These are phyloP conservation scores for Mastomys natalensis DNA, from an alignment of 2,113 vertebrate genomes.

Conservation along the genomic window DNA sequence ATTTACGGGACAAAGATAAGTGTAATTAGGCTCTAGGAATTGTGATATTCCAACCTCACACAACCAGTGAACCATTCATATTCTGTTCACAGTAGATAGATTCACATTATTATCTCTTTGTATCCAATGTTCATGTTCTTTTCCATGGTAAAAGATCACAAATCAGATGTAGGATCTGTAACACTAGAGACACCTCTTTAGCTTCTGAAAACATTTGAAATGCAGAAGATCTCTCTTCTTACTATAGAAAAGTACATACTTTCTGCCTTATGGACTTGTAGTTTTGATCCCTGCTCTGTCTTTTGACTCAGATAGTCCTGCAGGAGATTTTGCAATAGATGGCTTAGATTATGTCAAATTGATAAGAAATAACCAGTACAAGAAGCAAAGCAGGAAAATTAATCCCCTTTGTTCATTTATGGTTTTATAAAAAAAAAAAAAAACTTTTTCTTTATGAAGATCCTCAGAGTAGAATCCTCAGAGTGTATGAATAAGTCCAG, in stretches of 20 bases:
- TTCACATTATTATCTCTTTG: background rate
- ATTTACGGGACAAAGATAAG: background rate
- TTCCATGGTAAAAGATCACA: background rate
- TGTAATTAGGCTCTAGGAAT: background rate
- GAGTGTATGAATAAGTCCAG: background rate
- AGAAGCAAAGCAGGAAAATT: constrained; percentile 24
- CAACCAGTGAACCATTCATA: background rate
- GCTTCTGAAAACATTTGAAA: background rate
- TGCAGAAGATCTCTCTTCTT: background rate
- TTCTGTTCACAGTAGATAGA: background rate
- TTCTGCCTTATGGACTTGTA: background rate
- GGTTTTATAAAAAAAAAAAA: background rate
- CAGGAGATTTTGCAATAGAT: background rate
- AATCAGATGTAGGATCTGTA: background rate
- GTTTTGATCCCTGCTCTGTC: constrained; percentile 8
- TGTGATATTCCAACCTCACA: background rate
- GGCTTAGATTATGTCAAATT: background rate
- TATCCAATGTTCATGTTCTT: background rate
- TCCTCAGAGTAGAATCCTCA: background rate
- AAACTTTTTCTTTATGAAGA: too few relatives aligned
- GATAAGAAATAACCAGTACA: background rate
- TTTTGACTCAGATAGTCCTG: background rate
- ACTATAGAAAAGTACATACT: background rate
- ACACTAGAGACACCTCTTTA: background rate
- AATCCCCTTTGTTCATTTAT: background rate